These are phyloP conservation scores for Oscheius onirici DNA, from an alignment of 2,888 invertebrate species.

Conservation along the genomic window DNA sequence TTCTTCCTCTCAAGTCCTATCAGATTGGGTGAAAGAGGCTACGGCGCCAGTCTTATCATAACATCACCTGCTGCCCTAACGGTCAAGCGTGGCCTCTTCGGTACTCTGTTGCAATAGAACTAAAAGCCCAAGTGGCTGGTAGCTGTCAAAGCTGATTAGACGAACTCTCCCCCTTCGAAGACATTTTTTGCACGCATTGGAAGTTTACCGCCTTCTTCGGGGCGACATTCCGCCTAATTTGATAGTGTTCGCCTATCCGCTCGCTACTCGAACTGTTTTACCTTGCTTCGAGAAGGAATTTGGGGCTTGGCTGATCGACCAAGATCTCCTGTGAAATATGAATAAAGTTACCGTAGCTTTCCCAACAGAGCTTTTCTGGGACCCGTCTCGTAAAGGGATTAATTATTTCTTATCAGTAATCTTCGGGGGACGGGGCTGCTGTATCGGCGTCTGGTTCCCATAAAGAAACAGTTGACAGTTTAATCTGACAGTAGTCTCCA, in stretches of 20 bases:
- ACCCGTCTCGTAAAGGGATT: background rate
- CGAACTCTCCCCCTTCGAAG: background rate
- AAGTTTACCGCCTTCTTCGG: background rate
- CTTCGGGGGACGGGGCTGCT: background rate
- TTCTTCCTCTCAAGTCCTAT: background rate
- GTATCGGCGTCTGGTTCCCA: conserved; percentile 1
- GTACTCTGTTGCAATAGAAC: too few relatives aligned
- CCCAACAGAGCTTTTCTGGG: background rate
- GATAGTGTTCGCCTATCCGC: conserved; percentile 13
- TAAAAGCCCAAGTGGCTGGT: background rate
- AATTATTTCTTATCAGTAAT: conserved; percentile 16
- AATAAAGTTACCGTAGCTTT: background rate
- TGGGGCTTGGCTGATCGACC: too few relatives aligned
- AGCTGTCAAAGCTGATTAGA: conserved; percentile 14
- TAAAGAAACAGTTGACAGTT: conserved; percentile 20
- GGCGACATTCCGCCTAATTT: conserved; percentile 18
- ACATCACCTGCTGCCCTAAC: background rate
- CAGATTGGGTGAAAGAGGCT: background rate
- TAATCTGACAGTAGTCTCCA: background rate
- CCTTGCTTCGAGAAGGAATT: background rate
- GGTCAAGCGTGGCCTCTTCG: background rate
- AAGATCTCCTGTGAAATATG: background rate
- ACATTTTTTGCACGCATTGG: conserved; percentile 6
- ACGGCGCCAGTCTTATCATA: conserved; percentile 29
- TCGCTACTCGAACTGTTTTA: background rate